phyloP scores from a whole-genome alignment of 2,888 invertebrate genomes.

The Carterocephalus palaemon region DNA sequence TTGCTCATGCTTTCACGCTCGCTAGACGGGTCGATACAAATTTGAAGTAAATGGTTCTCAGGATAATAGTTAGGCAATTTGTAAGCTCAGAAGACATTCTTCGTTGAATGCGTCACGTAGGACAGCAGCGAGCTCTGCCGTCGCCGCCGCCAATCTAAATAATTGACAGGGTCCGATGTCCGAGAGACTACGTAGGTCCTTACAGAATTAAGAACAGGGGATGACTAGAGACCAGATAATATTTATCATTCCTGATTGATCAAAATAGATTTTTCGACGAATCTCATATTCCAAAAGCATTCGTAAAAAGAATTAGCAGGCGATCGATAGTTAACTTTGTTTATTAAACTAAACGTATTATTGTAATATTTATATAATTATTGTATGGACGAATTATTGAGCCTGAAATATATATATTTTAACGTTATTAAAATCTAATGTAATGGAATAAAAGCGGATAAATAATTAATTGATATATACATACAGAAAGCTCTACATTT shows the following conservation, averaged over 20 bases:
- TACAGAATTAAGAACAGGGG: slow-evolving; percentile 37
- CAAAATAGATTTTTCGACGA: too few species aligned
- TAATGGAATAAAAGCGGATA: too few species aligned
- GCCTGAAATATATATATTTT: too few species aligned
- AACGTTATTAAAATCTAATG: neutral
- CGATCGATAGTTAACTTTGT: too few species aligned
- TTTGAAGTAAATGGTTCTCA: slow-evolving; percentile 22
- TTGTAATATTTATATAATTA: too few species aligned
- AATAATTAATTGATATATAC: too few species aligned
- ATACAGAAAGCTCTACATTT: too few species aligned
- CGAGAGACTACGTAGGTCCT: slow-evolving; percentile 63
- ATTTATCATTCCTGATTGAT: too few species aligned
- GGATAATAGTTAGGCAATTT: slow-evolving; percentile 21
- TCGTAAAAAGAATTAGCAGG: too few species aligned
- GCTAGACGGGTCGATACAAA: slow-evolving; percentile 9
- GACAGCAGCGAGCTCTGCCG: slow-evolving; percentile 38
- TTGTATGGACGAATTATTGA: too few species aligned
- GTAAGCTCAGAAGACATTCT: slow-evolving; percentile 23
- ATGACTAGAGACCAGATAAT: slow-evolving; percentile 50
- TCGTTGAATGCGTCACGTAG: slow-evolving; percentile 47
- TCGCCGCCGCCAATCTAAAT: slow-evolving; percentile 76
- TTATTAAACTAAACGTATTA: too few species aligned
- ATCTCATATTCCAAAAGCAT: too few species aligned
- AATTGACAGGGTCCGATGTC: slow-evolving; percentile 73
- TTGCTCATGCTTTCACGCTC: slow-evolving; percentile 3